phyloP scores from a whole-genome alignment of 2,797 vertebrate species.

The Rhodeus uyekii region DNA sequence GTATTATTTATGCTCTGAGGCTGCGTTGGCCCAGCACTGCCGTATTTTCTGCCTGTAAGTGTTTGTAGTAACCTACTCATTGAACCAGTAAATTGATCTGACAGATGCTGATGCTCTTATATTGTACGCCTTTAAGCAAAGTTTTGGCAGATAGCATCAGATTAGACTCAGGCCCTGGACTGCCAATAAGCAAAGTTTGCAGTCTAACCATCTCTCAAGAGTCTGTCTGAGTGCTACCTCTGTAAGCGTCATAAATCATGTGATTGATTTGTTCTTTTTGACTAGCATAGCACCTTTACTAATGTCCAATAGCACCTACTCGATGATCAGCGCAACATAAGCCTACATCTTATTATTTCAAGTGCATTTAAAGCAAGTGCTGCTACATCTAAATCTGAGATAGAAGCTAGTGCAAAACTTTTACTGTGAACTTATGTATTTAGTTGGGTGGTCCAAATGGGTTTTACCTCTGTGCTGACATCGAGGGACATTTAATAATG shows the following conservation, averaged over 20 bases:
- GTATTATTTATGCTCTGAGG: constrained; percentile 44
- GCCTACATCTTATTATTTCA: constrained; percentile 6
- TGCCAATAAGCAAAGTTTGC: constrained; percentile 36
- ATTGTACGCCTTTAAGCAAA: constrained; percentile 52
- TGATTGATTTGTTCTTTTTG: constrained; percentile 42
- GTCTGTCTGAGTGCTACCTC: constrained; percentile 23
- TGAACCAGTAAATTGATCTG: constrained; percentile 57
- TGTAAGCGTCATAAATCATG: constrained; percentile 44
- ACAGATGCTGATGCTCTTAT: constrained; percentile 54
- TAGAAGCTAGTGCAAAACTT: background rate
- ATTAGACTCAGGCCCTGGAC: constrained; percentile 28
- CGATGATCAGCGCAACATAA: background rate
- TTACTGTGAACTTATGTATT: background rate
- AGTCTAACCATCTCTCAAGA: constrained; percentile 36
- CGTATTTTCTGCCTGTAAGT: constrained; percentile 47
- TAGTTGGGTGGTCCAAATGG: background rate
- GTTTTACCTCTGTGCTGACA: background rate
- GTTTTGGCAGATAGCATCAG: constrained; percentile 51
- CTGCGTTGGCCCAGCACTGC: constrained; percentile 28
- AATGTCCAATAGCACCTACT: background rate
- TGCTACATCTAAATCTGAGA: background rate
- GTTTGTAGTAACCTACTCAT: constrained; percentile 50
- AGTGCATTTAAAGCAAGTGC: background rate
- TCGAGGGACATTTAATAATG: constrained; percentile 4
- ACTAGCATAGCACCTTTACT: constrained; percentile 16